A percentile compares a stretch with the other conserved stretches of the same genome.
phyloP scores from a whole-genome alignment of 2,888 invertebrate genomes.

The Eurytoma californica region DNA sequence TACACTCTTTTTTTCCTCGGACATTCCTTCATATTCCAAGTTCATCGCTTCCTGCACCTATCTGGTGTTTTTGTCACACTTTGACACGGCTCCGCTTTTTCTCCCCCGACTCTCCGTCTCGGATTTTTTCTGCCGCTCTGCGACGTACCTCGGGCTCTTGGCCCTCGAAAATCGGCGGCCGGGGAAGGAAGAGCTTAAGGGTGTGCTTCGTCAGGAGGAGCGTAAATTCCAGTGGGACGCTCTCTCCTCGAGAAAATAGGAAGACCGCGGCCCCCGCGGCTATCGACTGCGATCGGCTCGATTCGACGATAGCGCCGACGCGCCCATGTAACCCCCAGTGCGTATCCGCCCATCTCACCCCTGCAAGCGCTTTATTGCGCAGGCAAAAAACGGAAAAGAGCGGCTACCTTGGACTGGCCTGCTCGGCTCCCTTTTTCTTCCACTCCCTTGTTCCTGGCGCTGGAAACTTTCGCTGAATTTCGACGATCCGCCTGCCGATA shows the following conservation, averaged over 20 bases:
- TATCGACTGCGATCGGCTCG: constrained; percentile 25
- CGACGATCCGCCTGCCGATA: constrained; percentile 11
- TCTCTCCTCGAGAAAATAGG: constrained; percentile 18
- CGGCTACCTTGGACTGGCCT: no score
- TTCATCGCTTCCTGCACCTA: neutral
- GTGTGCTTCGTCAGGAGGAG: constrained; percentile 27
- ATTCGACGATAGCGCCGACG: constrained; percentile 30
- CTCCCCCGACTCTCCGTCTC: neutral
- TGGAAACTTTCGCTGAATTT: constrained; percentile 6
- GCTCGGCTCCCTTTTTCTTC: neutral
- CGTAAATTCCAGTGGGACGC: constrained; percentile 22
- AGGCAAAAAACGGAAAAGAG: neutral
- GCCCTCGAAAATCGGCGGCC: no score
- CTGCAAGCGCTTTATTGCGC: neutral
- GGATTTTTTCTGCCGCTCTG: neutral
- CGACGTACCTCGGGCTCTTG: neutral
- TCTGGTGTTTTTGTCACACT: neutral
- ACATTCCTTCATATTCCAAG: no score
- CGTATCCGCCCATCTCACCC: neutral
- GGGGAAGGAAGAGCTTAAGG: neutral
- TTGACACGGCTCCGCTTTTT: no score
- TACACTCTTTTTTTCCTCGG: no score
- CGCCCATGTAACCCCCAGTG: neutral
- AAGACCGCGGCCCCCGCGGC: constrained; percentile 15
- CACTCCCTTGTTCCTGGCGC: neutral